Conservation (phyloP, 64 coral and sea anemone species). For the Stichodactyla helianthus region DNA sequence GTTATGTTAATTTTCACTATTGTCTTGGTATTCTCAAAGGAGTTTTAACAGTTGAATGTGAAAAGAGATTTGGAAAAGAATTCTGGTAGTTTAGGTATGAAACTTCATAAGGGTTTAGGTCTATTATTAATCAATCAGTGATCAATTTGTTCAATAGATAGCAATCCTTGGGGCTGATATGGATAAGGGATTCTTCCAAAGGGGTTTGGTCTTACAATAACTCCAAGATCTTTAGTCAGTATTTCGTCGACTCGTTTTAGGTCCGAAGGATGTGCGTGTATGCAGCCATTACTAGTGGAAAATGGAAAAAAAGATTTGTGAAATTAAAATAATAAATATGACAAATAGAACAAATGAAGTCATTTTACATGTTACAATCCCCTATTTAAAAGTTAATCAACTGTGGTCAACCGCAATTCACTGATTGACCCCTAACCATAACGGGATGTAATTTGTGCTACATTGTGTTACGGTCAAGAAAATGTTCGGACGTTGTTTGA, state of each 20-base stretch:
- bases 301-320: constrained; percentile 9
- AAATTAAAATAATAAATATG: background rate
- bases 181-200: constrained; percentile 67
- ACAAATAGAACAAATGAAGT: background rate
- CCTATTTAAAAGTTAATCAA: no score
- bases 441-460: no score
- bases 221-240: constrained; percentile 58
- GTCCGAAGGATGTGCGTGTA: constrained; percentile 73
- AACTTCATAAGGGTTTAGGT: no score
- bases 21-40: no score
- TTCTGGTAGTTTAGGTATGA: no score
- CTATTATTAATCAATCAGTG: background rate
- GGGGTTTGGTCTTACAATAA: constrained; percentile 56
- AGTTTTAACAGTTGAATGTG: no score
- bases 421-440: no score
- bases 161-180: constrained; percentile 69
- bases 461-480: no score
- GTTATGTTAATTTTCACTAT: no score
- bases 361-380: background rate
- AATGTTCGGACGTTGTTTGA: no score
- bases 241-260: constrained; percentile 60
- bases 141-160: constrained; percentile 73
- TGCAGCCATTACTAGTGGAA: constrained; percentile 56
- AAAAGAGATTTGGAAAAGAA: no score
- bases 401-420: no score